phyloP scores from a whole-genome alignment of 1,140 invertebrate species.

The Elymnias hypermnestra region DNA sequence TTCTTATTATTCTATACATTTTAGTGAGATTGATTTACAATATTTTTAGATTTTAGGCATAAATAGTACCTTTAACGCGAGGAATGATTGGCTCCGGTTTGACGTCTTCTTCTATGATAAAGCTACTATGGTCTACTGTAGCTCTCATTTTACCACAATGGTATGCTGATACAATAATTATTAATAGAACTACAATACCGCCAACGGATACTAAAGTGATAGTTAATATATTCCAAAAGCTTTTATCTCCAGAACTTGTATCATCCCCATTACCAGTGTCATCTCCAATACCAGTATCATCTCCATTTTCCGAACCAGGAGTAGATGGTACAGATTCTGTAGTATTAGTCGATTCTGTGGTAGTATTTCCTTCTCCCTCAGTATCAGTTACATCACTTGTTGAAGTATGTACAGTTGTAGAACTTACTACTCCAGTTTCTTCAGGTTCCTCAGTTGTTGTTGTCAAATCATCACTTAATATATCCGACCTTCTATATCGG shows the following conservation, averaged over 20 bases:
- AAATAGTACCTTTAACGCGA: conserved; percentile 19
- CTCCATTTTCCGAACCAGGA: too few relatives aligned
- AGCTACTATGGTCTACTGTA: neutral
- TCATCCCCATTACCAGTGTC: too few relatives aligned
- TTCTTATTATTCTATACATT: too few relatives aligned
- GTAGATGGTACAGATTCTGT: too few relatives aligned
- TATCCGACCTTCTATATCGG: neutral
- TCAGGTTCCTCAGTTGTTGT: neutral
- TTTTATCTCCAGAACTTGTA: neutral
- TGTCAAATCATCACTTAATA: neutral
- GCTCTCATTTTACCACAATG: conserved; percentile 26
- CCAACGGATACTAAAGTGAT: conserved; percentile 30
- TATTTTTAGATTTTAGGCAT: too few relatives aligned
- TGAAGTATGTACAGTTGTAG: neutral
- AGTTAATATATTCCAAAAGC: conserved; percentile 33
- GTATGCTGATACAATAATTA: conserved; percentile 26
- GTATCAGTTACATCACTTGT: neutral
- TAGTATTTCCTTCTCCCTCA: neutral
- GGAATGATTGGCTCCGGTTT: conserved; percentile 30
- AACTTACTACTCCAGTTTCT: neutral
- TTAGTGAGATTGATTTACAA: too few relatives aligned
- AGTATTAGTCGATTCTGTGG: neutral
- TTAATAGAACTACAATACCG: conserved; percentile 8
- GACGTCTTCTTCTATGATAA: conserved; percentile 10
- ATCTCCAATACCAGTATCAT: too few relatives aligned